phyloP scores from a whole-genome alignment of 2,113 vertebrate species.

The Sterrhoptilus dennistouni region DNA sequence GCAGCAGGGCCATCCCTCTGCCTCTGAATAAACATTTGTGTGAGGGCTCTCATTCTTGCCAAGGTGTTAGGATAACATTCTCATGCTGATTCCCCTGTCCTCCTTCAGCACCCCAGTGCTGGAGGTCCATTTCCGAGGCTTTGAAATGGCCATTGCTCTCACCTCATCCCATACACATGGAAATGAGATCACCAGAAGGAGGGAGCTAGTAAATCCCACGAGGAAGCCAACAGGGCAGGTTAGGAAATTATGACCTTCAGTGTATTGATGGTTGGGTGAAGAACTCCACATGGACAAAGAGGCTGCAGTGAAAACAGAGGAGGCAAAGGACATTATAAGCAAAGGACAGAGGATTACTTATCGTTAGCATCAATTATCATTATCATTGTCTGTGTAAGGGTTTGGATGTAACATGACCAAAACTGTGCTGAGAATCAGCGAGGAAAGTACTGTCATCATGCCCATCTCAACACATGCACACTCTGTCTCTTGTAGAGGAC shows the following conservation, averaged over 20 bases:
- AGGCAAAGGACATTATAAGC: not conserved
- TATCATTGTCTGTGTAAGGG: not conserved
- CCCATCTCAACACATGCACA: not conserved
- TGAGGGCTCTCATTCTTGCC: conserved; percentile 31
- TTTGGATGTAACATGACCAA: not conserved
- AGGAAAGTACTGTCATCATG: not conserved
- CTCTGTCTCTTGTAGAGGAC: not conserved
- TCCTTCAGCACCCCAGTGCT: conserved; percentile 29
- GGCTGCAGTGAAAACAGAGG: not conserved
- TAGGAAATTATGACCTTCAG: not conserved
- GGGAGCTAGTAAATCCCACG: not conserved
- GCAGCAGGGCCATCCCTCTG: conserved; percentile 4
- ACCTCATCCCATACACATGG: conserved; percentile 61
- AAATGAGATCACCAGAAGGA: conserved; percentile 56
- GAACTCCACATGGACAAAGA: not conserved
- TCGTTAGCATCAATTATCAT: not conserved
- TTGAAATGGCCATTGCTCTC: conserved; percentile 67
- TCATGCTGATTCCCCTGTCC: conserved; percentile 61
- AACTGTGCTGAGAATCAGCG: not conserved
- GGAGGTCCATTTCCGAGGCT: conserved; percentile 55
- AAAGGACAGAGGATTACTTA: not conserved
- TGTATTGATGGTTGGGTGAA: not conserved
- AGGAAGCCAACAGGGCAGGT: not conserved
- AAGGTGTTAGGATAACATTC: conserved; percentile 73
- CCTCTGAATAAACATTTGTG: conserved; percentile 62